A percentile compares a stretch with the other conserved stretches of the same genome.
Conservation (phyloP, 2,888 invertebrate genomes). For the Neuroscelio doddi region DNA sequence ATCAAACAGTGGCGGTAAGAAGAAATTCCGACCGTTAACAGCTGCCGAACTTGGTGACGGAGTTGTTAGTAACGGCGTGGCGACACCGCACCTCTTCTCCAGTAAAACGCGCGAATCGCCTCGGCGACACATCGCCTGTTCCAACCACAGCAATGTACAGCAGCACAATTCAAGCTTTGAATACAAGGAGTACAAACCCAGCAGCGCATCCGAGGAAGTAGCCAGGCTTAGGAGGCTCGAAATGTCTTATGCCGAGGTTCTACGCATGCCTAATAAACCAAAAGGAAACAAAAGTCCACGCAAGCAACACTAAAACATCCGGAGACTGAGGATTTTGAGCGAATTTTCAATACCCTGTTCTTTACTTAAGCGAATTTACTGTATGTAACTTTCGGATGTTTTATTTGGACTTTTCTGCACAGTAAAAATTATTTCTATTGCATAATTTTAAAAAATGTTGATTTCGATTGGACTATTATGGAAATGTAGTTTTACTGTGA, state of each 20-base stretch:
- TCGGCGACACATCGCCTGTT: constrained; percentile 14
- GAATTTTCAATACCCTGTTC: constrained; percentile 6
- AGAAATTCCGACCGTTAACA: constrained; percentile 74
- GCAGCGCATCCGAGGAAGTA: constrained; percentile 87
- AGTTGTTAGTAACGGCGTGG: constrained; percentile 81
- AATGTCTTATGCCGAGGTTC: constrained; percentile 88
- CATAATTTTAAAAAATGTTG: background rate
- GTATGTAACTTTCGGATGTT: too few species aligned
- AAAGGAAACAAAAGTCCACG: constrained; percentile 58
- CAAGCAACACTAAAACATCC: constrained; percentile 25
- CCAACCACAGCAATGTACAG: constrained; percentile 17
- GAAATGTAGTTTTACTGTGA: too few species aligned
- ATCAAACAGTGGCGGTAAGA: constrained; percentile 74
- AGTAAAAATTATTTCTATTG: background rate
- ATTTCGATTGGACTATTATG: too few species aligned
- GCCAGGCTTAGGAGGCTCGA: constrained; percentile 87
- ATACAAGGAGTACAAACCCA: constrained; percentile 75
- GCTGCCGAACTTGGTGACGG: constrained; percentile 61
- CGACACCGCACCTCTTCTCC: constrained; percentile 80
- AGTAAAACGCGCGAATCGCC: constrained; percentile 73
- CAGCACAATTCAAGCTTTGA: constrained; percentile 37
- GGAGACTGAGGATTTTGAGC: constrained; percentile 17
- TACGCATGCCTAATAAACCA: constrained; percentile 80
- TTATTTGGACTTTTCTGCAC: too few species aligned
- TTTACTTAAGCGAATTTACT: background rate